phyloP scores from a whole-genome alignment of 2,113 vertebrate species.

The Alaudala cheleensis region DNA sequence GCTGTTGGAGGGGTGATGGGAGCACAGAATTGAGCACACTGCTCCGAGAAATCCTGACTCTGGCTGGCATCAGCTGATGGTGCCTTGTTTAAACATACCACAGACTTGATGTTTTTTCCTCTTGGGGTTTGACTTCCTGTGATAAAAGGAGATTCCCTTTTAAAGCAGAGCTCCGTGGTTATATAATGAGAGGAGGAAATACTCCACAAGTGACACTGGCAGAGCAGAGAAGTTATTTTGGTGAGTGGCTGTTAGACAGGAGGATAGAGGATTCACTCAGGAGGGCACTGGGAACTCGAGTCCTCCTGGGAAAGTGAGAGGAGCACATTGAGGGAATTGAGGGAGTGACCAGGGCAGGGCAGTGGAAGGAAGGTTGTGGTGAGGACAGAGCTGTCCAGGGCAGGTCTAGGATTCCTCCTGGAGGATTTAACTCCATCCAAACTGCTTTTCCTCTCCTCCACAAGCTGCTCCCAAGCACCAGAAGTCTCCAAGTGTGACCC shows the following conservation, averaged over 20 bases:
- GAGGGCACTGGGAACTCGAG: background rate
- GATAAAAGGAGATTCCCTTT: conserved; percentile 57
- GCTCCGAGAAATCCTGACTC: background rate
- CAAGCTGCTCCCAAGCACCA: too few species aligned
- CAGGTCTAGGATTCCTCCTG: background rate
- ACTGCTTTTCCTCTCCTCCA: background rate
- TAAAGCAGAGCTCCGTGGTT: background rate
- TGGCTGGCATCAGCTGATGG: background rate
- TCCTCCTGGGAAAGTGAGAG: background rate
- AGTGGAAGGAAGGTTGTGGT: background rate
- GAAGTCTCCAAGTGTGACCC: background rate
- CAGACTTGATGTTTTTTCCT: background rate
- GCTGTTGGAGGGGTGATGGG: background rate
- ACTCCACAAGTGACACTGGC: background rate
- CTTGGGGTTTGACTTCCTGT: conserved; percentile 29
- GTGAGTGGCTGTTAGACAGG: background rate
- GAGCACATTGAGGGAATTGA: background rate
- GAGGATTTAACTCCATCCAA: background rate
- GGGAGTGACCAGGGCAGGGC: background rate
- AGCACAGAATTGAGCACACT: accelerated
- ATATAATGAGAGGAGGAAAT: conserved; percentile 47
- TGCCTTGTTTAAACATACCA: background rate
- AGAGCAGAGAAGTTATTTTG: background rate
- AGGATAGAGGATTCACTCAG: background rate
- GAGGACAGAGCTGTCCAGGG: background rate